phyloP scores from a whole-genome alignment of 2,888 invertebrate genomes.

The Calameuta idolon region DNA sequence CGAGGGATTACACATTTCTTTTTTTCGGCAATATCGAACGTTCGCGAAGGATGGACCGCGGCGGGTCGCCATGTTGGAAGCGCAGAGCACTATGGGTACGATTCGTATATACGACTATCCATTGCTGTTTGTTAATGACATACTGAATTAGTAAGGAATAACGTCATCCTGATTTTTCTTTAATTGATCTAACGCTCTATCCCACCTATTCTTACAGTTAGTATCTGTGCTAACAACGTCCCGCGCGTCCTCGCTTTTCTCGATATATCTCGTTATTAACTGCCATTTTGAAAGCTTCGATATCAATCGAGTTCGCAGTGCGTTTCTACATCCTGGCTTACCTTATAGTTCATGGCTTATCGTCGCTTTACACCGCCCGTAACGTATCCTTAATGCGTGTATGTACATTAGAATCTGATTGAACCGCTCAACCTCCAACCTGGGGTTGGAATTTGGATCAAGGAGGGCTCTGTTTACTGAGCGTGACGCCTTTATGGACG shows the following conservation, averaged over 20 bases:
- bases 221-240: neutral
- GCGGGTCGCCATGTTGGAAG: neutral
- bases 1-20: neutral
- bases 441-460: slow-evolving; percentile 60
- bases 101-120: neutral
- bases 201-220: neutral
- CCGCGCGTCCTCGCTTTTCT: neutral
- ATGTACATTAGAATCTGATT: slow-evolving; percentile 44
- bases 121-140: neutral
- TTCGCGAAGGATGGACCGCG: neutral
- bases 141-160: neutral
- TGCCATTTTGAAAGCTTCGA: neutral
- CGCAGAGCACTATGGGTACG: neutral
- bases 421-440: slow-evolving; percentile 57
- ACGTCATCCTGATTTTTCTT: neutral
- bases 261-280: neutral
- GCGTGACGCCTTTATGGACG: slow-evolving; percentile 51
- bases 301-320: neutral
- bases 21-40: neutral
- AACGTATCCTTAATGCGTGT: neutral
- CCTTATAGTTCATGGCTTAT: slow-evolving; percentile 31
- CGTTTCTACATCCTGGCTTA: neutral
- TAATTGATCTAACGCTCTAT: neutral
- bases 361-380: slow-evolving; percentile 28
- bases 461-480: slow-evolving; percentile 54